Base-by-base conservation (phyloP, 2,797 vertebrate genomes). In the Manis crassicaudata region DNA sequence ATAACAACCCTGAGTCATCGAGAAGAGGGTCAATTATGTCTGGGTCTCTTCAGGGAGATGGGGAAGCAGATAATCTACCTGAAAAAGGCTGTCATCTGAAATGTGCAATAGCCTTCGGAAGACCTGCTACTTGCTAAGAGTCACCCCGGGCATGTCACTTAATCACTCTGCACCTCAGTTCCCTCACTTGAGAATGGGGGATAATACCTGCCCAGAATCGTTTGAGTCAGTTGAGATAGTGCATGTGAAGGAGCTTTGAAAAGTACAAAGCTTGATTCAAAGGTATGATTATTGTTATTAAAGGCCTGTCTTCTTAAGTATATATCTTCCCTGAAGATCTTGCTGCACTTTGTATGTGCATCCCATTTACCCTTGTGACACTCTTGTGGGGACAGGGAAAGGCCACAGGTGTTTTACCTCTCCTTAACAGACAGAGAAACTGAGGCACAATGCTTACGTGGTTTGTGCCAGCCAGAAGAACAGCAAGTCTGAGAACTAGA, bases 221-320 rank as follows among this genome's bases (percentile, higher is more conserved):
- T 96, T 96, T 89, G 83, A 94, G 56, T 70, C 68, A 70, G 3
- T 7, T 25, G 80, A 96, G 88, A 95, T 95, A 94, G 97, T 5
- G 29, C 16, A 35, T 7, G 70, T 77, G 92, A 72, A 84, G 91
- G 84, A 86, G 81, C 81, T 96, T 95, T 95, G 83, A 92, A 94
- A 96, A 91, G 90, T n/a, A 54, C 86, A 95, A 92, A 95, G 88
- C 63, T 35, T 5, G 82, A 70, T 35, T 73, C 46, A 72, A 93
- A 96, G 86, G 83, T 96, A 94, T 81, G 94, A 96, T 97, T 95
- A 97, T 8, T 86, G 63, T 75, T 92, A 96, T 97, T 88, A 90
- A 56, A 35, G 56, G 89, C 75, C 3, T 63, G 84, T 94, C 96
- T 94, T 88, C 56, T 89, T 50, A 94, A 87, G 94, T 79, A 87